These are phyloP conservation scores for Pseudoatta argentina DNA, from an alignment of 1,140 invertebrate species.

Conservation along the genomic window DNA sequence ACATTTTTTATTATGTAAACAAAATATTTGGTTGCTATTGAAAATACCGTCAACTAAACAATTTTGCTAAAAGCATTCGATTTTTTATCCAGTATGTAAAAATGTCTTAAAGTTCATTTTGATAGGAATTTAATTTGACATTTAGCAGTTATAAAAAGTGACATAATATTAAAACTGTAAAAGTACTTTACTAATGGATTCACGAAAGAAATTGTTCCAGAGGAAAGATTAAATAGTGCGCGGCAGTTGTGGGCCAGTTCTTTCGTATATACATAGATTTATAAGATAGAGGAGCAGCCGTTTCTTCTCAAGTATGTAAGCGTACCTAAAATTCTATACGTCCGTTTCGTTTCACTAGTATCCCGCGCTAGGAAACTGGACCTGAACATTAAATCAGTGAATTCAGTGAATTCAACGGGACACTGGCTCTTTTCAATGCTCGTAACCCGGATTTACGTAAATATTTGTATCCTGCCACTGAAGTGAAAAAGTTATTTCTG, in stretches of 20 bases:
- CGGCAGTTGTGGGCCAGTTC: neutral
- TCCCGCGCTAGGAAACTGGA: neutral
- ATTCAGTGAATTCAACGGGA: conserved; percentile 47
- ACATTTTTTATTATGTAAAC: no score
- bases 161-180: conserved; percentile 9
- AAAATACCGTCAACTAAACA: no score
- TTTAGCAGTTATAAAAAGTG: neutral
- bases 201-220: neutral
- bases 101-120: neutral
- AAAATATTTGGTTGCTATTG: no score
- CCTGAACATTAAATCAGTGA: conserved; percentile 53
- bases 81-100: neutral
- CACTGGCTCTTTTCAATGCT: conserved; percentile 19
- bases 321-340: conserved; percentile 32
- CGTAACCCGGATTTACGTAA: conserved; percentile 40
- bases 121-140: neutral
- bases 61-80: no score
- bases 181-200: neutral
- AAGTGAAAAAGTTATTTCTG: conserved; percentile 45
- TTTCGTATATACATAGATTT: conserved; percentile 13
- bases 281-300: neutral
- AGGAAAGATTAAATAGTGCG: neutral
- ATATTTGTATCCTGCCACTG: conserved; percentile 48
- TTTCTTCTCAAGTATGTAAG: conserved; percentile 24
- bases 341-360: neutral